phyloP scores from a whole-genome alignment of 2,888 invertebrate species.

The Ormia ochracea region DNA sequence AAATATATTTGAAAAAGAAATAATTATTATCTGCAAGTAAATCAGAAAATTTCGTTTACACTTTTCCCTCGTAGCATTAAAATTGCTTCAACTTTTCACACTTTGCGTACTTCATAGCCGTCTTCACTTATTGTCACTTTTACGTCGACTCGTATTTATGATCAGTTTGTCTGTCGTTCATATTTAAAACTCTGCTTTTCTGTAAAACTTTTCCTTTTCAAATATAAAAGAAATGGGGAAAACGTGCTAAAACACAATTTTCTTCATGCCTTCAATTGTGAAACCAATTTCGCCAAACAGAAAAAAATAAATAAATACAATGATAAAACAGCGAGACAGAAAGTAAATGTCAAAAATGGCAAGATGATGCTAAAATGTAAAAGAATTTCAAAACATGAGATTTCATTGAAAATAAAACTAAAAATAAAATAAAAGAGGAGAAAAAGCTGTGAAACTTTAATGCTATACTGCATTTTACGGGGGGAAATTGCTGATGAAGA shows the following conservation, averaged over 20 bases:
- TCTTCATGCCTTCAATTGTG: conserved; percentile 2
- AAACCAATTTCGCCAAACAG: conserved; percentile 29
- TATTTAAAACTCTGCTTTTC: background rate
- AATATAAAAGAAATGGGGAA: conserved; percentile 3
- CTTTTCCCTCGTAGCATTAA: background rate
- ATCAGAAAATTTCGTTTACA: background rate
- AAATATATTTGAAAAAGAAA: too few species aligned
- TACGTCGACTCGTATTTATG: background rate
- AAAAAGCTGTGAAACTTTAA: background rate
- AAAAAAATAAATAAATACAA: background rate
- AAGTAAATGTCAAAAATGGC: conserved; percentile 43
- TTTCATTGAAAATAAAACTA: background rate
- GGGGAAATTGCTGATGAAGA: too few species aligned
- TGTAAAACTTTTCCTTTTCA: background rate
- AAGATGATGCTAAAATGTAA: conserved; percentile 18
- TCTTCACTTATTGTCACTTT: background rate
- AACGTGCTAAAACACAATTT: conserved; percentile 40
- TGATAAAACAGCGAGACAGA: conserved; percentile 23
- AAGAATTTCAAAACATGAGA: background rate
- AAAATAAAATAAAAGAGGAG: background rate
- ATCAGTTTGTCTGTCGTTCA: background rate
- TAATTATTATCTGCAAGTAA: too few species aligned
- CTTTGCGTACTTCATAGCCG: background rate
- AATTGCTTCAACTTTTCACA: background rate
- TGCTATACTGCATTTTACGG: too few species aligned